Evolutionary conservation across 2,888 invertebrate species (phyloP).

Genomic region (Phrixothrix hirtus): DNA sequence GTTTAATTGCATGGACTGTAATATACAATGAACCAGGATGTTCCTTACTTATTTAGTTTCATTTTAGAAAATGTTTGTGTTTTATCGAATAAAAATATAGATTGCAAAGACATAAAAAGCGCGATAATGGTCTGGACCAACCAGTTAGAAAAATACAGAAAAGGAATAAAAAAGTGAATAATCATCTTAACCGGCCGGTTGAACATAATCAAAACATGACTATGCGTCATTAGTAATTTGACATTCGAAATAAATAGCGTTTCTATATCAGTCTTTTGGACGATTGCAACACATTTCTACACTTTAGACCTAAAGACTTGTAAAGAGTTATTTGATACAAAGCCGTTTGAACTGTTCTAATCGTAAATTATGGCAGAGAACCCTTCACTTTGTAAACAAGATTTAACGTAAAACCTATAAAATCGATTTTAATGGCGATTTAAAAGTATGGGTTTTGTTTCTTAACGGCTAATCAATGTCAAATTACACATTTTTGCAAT

Average conservation of each 20-base stretch:
- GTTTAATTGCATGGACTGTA: not conserved
- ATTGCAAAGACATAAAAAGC: constrained; percentile 10
- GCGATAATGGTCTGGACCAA: constrained; percentile 11
- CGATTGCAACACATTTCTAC: constrained; percentile 37
- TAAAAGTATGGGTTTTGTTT: no score
- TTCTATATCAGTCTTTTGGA: constrained; percentile 34
- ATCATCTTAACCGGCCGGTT: constrained; percentile 17
- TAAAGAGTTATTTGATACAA: constrained; percentile 17
- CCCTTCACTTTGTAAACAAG: constrained; percentile 13
- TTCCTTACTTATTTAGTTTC: no score
- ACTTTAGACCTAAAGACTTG: constrained; percentile 31
- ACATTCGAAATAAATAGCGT: constrained; percentile 36
- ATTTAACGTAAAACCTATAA: constrained; percentile 1
- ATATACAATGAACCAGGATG: no score
- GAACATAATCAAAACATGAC: constrained; percentile 24
- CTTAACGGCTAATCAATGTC: no score
- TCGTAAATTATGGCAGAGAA: constrained; percentile 18
- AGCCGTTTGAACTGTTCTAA: constrained; percentile 17
- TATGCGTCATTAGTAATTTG: constrained; percentile 32
- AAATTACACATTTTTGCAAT: no score
- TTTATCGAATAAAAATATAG: constrained; percentile 9
- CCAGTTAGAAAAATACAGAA: constrained; percentile 12
- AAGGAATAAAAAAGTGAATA: constrained; percentile 16
- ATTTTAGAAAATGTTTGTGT: not conserved
- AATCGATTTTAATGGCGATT: no score